phyloP scores from a whole-genome alignment of 2,888 invertebrate species.

The Pyrrhia umbra region DNA sequence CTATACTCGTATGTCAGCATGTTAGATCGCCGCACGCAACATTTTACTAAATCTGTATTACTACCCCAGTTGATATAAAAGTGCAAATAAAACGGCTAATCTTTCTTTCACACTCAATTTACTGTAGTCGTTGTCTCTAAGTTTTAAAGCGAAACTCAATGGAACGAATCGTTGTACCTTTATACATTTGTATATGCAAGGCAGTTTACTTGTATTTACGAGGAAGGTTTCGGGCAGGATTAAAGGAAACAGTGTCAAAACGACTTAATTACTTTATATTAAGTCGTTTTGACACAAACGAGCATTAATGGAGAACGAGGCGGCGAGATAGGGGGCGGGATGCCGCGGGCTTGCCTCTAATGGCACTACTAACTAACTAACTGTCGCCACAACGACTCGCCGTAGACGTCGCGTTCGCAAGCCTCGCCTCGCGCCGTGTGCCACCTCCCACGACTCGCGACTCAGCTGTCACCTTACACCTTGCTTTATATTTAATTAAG shows the following conservation, averaged over 20 bases:
- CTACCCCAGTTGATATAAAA: conserved; percentile 38
- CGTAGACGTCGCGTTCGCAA: conserved; percentile 67
- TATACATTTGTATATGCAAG: conserved; percentile 53
- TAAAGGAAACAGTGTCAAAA: conserved; percentile 75
- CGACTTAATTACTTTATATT: conserved; percentile 82
- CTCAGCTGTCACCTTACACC: conserved; percentile 71
- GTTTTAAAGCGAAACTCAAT: conserved; percentile 56
- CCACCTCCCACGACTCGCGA: conserved; percentile 55
- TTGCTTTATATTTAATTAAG: conserved; percentile 76
- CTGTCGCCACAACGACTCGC: conserved; percentile 81
- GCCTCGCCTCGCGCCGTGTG: conserved; percentile 42
- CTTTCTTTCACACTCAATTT: conserved; percentile 65
- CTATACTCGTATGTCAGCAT: conserved; percentile 12
- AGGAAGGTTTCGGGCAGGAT: conserved; percentile 67
- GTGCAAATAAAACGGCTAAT: conserved; percentile 57
- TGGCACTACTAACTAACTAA: conserved; percentile 86
- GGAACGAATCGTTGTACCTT: conserved; percentile 37
- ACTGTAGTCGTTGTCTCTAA: conserved; percentile 50
- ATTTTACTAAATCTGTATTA: conserved; percentile 43
- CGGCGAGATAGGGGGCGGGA: conserved; percentile 74
- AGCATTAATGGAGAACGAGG: conserved; percentile 81
- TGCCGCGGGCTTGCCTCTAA: conserved; percentile 78
- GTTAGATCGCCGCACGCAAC: conserved; percentile 28
- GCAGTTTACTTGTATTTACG: conserved; percentile 59
- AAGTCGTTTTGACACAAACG: conserved; percentile 84